These are phyloP conservation scores for Callyntrura sp. DNA, from an alignment of 2,888 invertebrate genomes.

Conservation along the genomic window DNA sequence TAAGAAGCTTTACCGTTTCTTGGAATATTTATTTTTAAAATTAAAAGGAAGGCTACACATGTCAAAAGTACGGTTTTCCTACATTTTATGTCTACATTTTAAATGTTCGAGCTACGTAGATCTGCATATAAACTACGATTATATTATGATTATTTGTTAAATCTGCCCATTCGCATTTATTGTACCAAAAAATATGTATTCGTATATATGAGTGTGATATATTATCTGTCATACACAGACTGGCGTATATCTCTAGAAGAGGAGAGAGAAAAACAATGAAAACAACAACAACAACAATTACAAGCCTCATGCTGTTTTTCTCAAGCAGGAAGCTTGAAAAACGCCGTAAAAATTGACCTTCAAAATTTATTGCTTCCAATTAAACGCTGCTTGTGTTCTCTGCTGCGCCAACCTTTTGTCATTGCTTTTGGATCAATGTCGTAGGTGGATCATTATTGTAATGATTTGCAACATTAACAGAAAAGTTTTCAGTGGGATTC, in stretches of 20 bases:
- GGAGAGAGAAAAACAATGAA: constrained; percentile 38
- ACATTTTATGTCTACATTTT: no score
- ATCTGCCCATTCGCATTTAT: no score
- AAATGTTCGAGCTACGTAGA: no score
- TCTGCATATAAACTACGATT: no score
- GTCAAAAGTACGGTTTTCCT: no score
- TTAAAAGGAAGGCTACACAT: no score
- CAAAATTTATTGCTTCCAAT: constrained; percentile 76
- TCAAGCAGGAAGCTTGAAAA: constrained; percentile 71
- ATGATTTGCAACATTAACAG: not conserved
- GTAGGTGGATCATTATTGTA: constrained; percentile 30
- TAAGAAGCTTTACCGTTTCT: no score
- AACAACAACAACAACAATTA: constrained; percentile 50
- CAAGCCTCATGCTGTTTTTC: constrained; percentile 58
- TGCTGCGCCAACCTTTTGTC: constrained; percentile 15
- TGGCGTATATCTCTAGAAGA: constrained; percentile 52
- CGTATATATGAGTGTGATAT: no score
- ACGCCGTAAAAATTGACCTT: constrained; percentile 70
- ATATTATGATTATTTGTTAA: no score
- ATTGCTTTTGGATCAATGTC: constrained; percentile 56
- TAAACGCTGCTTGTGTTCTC: constrained; percentile 63
- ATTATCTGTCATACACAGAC: constrained; percentile 48
- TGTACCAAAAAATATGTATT: no score
- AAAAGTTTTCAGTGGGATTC: no score
- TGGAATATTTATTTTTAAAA: no score